These are phyloP conservation scores for Pollachius pollachius DNA, from an alignment of 2,113 vertebrate species.

Conservation along the genomic window DNA sequence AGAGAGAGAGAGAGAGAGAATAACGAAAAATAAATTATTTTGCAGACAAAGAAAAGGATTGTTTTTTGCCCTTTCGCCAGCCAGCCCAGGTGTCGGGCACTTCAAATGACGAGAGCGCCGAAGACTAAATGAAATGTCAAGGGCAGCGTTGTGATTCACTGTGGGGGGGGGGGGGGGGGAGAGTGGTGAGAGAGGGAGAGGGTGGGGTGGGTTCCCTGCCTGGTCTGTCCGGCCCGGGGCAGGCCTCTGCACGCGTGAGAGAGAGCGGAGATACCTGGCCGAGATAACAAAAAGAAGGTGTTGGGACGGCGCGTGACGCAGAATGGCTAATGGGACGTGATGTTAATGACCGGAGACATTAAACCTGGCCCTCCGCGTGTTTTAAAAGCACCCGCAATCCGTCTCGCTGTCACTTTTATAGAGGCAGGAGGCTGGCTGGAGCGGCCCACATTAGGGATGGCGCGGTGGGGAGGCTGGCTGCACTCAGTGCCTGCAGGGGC, in stretches of 20 bases:
- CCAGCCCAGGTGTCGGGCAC: constrained; percentile 37
- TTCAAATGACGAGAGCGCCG: constrained; percentile 31
- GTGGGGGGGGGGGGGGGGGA: constrained; percentile 22
- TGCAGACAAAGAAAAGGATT: constrained; percentile 32
- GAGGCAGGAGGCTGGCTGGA: constrained; percentile 36
- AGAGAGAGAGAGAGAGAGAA: neutral
- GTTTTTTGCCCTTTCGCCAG: constrained; percentile 63
- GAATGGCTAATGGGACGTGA: constrained; percentile 58
- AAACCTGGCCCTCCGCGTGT: constrained; percentile 55
- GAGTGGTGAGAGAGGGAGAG: constrained; percentile 33
- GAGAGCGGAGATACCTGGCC: neutral
- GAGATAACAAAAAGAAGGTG: too few species aligned
- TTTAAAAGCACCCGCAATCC: constrained; percentile 62
- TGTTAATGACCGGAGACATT: constrained; percentile 64
- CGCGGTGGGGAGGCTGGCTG: too few species aligned
- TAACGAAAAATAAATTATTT: too few species aligned
- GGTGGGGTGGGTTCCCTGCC: too few species aligned
- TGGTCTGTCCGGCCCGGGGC: constrained; percentile 17
- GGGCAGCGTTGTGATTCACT: constrained; percentile 67
- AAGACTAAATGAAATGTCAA: constrained; percentile 68
- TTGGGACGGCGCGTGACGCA: constrained; percentile 45
- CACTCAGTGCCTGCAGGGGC: constrained; percentile 37
- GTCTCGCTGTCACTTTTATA: constrained; percentile 62
- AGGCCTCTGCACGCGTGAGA: neutral
- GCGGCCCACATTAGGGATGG: constrained; percentile 50